Evolutionary conservation across 1,140 invertebrate species (phyloP), one percentile per base, ranked within the genome.

Genomic region (Leptonema lineaticorne): DNA sequence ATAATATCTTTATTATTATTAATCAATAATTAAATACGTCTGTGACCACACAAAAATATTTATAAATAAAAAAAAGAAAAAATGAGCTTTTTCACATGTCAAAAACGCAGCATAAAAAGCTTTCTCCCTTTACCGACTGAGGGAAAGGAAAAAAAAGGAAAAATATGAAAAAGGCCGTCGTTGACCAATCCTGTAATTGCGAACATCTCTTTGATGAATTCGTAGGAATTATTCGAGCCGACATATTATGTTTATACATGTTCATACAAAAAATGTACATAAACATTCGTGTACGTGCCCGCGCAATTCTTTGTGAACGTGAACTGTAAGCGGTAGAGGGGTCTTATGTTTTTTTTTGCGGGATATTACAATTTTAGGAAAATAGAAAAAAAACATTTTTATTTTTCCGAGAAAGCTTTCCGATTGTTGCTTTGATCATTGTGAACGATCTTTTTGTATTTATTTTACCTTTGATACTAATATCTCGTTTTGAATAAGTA

Each of bases 101-200:
- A 24, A 53, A 53, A 9, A 20, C 18, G 24, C 9, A 24, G 2
- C 24, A 9, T 53, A 27, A 16, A 20, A 24, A 20, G 16, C 30
- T 5, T 33, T 6, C 30, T 11, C 11, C 37, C 2, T 41, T 41
- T n/a, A 37, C 7, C 33, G 7, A n/a, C 33, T 37, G 7, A n/a
- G 33, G n/a, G n/a, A 7, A 53, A 27, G 20, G 22, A 53, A 53
- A 53, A 48, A 6, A 16, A 16, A 5, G 14, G 14, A 53, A 53
- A 50, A 27, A 30, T 59, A 59, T 27, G 48, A 50, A 69, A 59
- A 67, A 59, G 67, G 60, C 29, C 58, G 24, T 11, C 46, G 63
- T 63, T 69, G 67, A 69, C 71, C 71, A 72, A 68, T 68, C 64
- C 71, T 73, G 65, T 73, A 73, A 73, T 73, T 73, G 68, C 60